Conservation (phyloP, 1,140 invertebrate genomes). For the Phocides pigmalion region DNA sequence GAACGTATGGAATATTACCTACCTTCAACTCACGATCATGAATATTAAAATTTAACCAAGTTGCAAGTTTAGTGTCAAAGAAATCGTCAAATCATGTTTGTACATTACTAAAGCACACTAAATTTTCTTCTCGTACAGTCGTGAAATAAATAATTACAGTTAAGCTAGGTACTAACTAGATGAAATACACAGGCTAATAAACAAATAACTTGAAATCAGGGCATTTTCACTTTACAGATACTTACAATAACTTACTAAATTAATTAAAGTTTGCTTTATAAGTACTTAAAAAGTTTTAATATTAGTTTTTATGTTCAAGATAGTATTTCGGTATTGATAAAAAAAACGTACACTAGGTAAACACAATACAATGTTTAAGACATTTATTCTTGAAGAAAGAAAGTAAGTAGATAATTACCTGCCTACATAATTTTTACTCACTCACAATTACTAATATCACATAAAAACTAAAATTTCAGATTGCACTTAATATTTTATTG, state of each 20-base stretch:
- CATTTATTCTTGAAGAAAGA: too few species aligned
- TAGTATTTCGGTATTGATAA: too few species aligned
- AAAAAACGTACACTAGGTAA: too few species aligned
- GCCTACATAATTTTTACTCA: too few species aligned
- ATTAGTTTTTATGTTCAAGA: too few species aligned
- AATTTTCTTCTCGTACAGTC: slow-evolving; percentile 27
- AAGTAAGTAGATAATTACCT: too few species aligned
- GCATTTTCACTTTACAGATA: too few species aligned
- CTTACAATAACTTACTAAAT: too few species aligned
- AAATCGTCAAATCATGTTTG: slow-evolving; percentile 41
- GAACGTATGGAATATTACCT: slow-evolving; percentile 19
- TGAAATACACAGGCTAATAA: slow-evolving; percentile 1
- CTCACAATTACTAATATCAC: slow-evolving; percentile 2
- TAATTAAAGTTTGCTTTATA: too few species aligned
- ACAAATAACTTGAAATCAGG: not conserved
- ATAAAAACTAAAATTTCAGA: slow-evolving; percentile 35
- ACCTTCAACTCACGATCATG: slow-evolving; percentile 27
- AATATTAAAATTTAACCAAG: slow-evolving; percentile 35
- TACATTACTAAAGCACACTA: slow-evolving; percentile 22
- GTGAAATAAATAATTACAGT: slow-evolving; percentile 31
- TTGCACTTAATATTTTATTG: slow-evolving; percentile 55
- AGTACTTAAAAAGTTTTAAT: too few species aligned
- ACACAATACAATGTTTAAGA: too few species aligned
- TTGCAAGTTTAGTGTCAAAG: slow-evolving; percentile 26
- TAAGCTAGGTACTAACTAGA: slow-evolving; percentile 12